Base-by-base conservation (phyloP, 2,888 invertebrate genomes). In the Alsophila aescularia region DNA sequence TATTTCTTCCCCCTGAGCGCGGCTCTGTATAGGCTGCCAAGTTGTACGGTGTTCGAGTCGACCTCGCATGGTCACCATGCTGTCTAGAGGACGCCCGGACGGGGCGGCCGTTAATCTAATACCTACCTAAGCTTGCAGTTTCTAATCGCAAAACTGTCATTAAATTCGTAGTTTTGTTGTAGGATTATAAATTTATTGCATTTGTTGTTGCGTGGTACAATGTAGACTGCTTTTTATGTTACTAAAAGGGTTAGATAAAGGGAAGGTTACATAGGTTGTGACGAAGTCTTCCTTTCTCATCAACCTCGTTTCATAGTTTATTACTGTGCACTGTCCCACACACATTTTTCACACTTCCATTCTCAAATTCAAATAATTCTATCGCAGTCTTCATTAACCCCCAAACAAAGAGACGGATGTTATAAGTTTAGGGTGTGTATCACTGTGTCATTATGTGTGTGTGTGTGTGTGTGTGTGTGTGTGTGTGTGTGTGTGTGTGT, bases 31-130 rank as follows among this genome's bases (percentile, higher is more conserved):
- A 55, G 62, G 59, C 59, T 49, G 64, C 52, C 59, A 52, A 62
- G 66, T 67, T 66, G 68, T 74, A 69, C 74, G 75, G 72, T 77
- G 69, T 61, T 62, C 70, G 69, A 71, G 53, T 43, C 65, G 71
- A 73, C 75, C 75, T 70, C 70, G 73, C 52, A 77, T 72, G 76
- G 75, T 72, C 77, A 78, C 81, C 79, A 77, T 79, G 72, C 75
- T 66, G 85, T 83, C 85, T 84, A 76, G 83, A 84, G 84, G 83
- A 64, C 83, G 72, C 58, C 52, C 69, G 83, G 82, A 70, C 81
- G 67, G 61, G 49, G 52, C 67, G 70, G 60, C 71, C 71, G 69
- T 63, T 64, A 64, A 64, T 68, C 66, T 59, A 54, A 60, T 55
- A 62, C 58, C 60, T 55, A 62, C 58, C 60, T 60, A 52, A 48